phyloP scores from a whole-genome alignment of 2,888 invertebrate species.

The Marasmarcha lunaedactyla region DNA sequence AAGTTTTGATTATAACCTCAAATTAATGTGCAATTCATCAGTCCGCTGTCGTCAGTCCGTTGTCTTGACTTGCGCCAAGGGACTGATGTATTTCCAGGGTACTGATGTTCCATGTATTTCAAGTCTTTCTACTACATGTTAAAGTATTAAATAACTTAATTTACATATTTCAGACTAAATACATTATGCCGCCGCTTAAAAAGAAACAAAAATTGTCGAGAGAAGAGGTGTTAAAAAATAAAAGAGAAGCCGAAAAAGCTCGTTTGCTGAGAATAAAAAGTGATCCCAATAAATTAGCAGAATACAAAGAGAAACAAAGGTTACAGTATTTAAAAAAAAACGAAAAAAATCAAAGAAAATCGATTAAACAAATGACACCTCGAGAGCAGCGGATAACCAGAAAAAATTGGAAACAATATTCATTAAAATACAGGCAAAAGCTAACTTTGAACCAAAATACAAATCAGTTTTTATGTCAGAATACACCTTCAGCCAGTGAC shows the following conservation, averaged over 20 bases:
- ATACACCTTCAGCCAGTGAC: slow-evolving; percentile 15
- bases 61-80: no score
- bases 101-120: slow-evolving; percentile 14
- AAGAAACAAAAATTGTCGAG: slow-evolving; percentile 8
- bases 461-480: slow-evolving; percentile 16
- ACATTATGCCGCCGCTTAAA: slow-evolving; percentile 10
- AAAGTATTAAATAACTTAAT: no score
- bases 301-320: slow-evolving; percentile 13
- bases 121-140: slow-evolving; percentile 15
- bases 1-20: no score
- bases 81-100: no score
- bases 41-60: no score
- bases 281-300: slow-evolving; percentile 16
- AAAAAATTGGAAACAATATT: slow-evolving; percentile 12
- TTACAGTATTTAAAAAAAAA: slow-evolving; percentile 14
- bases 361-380: background rate
- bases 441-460: slow-evolving; percentile 12
- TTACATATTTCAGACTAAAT: slow-evolving; percentile 16
- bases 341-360: slow-evolving; percentile 10
- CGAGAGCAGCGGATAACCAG: slow-evolving; percentile 12
- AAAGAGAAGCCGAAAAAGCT: slow-evolving; percentile 17
- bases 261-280: slow-evolving; percentile 17
- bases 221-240: slow-evolving; percentile 14
- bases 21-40: no score
- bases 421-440: slow-evolving; percentile 13